Base-by-base conservation (phyloP, 2,113 vertebrate species). In the Elachura formosa region DNA sequence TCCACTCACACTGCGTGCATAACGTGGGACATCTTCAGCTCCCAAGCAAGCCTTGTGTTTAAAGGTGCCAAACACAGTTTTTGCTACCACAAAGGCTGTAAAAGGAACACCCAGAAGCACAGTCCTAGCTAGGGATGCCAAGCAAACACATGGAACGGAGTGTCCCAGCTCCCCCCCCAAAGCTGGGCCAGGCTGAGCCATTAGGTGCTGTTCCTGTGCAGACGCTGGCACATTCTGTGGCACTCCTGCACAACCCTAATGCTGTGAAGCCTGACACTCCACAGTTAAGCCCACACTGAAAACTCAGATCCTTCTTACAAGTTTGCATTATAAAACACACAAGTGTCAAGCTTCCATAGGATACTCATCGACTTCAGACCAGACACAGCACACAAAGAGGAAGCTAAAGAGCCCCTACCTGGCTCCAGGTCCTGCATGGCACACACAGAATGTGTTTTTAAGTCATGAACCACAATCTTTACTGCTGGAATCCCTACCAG, bases 201-300 rank as follows among this genome's bases (percentile, higher is more conserved):
- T 2, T 49, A 29, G 33, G 49, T 12, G 33, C n/a, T 31, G 46
- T 4, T 23, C 26, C 46, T 25, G 26, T 18, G n/a, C 46, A 25
- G 22, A 16, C 51, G 22, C 0, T 1, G 6, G 20, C 26, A 12
- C 2, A 3, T 11, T n/a, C 19, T 16, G 14, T 11, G 45, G 67
- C n/a, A 21, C 17, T 49, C 21, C 11, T 67, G 40, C 41, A 43
- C 33, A 48, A 7, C 31, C 11, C 25, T 4, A 19, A 6, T 7
- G 43, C 54, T 46, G 54, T 1, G 12, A 49, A 24, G 24, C 25
- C 46, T 12, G 12, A 62, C 38, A 21, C 11, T 38, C 13, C 64
- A 34, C 49, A 61, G 28, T 2, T 22, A 3, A 58, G 52, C 7
- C 18, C 43, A 46, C 28, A 3, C 29, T 2, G 23, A 45, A 58